phyloP scores from a whole-genome alignment of 2,888 invertebrate genomes.

The Drosophila prolongata region DNA sequence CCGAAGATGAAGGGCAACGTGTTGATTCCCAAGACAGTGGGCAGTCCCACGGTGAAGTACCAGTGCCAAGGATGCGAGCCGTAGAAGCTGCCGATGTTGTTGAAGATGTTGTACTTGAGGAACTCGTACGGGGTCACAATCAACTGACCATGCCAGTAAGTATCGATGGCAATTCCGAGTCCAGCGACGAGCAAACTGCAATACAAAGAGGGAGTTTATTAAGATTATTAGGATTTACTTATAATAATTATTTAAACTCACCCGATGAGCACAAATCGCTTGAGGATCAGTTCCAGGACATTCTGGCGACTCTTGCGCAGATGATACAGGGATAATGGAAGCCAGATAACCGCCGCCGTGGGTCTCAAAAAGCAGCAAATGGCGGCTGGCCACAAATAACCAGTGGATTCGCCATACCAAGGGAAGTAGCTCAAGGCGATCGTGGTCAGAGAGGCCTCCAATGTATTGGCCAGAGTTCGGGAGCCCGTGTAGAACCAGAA shows the following conservation, averaged over 20 bases:
- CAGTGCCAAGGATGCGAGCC: conserved; percentile 95
- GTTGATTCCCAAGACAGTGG: conserved; percentile 91
- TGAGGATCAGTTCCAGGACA: conserved; percentile 85
- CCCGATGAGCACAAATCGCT: conserved; percentile 88
- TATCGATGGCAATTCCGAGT: conserved; percentile 88
- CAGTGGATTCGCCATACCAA: conserved; percentile 86
- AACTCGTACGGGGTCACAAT: conserved; percentile 93
- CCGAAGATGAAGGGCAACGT: conserved; percentile 88
- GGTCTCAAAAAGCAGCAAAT: conserved; percentile 92
- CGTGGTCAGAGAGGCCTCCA: conserved; percentile 92
- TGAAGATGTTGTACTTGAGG: conserved; percentile 90
- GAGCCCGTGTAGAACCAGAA: conserved; percentile 96
- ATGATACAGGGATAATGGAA: conserved; percentile 91
- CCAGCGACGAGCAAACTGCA: conserved; percentile 84
- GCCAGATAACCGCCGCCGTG: conserved; percentile 94
- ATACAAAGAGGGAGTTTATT: background rate
- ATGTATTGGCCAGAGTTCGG: conserved; percentile 93
- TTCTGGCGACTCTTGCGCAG: conserved; percentile 86
- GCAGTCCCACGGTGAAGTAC: conserved; percentile 94
- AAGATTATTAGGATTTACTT: too few species aligned
- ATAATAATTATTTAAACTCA: conserved; percentile 80
- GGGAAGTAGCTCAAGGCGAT: conserved; percentile 93
- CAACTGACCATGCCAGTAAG: conserved; percentile 89
- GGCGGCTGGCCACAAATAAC: conserved; percentile 89
- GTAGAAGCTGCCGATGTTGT: conserved; percentile 92